Base-by-base conservation (phyloP, 2,888 invertebrate genomes). In the Piscicola geometra region DNA sequence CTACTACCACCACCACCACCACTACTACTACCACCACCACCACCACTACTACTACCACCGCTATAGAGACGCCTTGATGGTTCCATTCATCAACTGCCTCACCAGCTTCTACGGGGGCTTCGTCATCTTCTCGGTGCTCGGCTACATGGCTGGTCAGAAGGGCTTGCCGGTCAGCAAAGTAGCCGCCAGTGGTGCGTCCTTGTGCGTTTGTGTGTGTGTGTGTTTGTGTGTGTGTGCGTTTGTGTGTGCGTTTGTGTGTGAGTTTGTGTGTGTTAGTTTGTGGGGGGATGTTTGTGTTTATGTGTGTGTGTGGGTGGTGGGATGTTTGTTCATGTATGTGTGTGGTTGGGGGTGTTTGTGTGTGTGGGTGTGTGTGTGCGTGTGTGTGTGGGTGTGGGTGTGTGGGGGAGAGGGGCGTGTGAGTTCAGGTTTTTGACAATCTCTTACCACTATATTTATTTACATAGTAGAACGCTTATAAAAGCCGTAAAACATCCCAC, bases 121-220 rank as follows among this genome's bases (percentile, higher is more conserved):
- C 66, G 79, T 77, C 41, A 77, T 78, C n/a, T 79, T 79, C 68
- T 78, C 79, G 0, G 75, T 79, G 21, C 77, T 79, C 21, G 79
- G 79, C 25, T 78, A 78, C 76, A 78, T 79, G 75, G 78, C 78
- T 21, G 47, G 68, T 28, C 56, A 76, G 66, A 79, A 78, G 66
- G 75, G 76, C 18, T 69, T 78, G 9, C 50, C 67, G 1, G 76
- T 78, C 21, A 66, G 18, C 0, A 71, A 78, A 18, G 79, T 78
- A 60, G 78, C 78, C 12, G 74, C 76, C 30, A 78, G 76, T 71
- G 79, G 77, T 77, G 35, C 50, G 75, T 72, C 35, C 1, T 41
- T 25, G 32, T 52, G 2, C 21, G 25, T 30, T 1, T 52, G 25
- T 25, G n/a, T 5, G 50, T 52, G 12, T 21, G 9, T 25, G 41